Percentiles rank a stretch among this genome's conserved stretches.
These are phyloP conservation scores for Flexamia atlantica DNA, from an alignment of 2,888 invertebrate species.

Conservation along the genomic window DNA sequence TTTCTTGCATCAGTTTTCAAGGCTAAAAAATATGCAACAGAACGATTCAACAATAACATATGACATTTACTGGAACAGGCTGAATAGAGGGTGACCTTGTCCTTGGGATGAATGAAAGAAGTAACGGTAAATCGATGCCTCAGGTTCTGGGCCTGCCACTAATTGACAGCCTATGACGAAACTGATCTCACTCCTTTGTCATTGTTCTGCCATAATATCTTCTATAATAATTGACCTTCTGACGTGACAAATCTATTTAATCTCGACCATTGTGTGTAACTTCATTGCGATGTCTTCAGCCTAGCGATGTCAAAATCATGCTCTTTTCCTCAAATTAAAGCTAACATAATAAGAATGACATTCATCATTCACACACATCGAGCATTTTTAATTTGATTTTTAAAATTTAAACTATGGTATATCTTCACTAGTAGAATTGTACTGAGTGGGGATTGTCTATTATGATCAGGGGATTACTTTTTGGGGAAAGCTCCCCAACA, in stretches of 20 bases:
- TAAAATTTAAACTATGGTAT: too few species aligned
- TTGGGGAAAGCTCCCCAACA: too few species aligned
- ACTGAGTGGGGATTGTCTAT: too few species aligned
- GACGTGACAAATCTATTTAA: not conserved
- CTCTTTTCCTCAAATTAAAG: too few species aligned
- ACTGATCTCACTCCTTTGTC: not conserved
- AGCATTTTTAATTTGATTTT: too few species aligned
- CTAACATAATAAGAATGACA: too few species aligned
- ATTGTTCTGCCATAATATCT: conserved; percentile 28
- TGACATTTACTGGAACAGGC: not conserved
- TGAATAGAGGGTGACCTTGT: not conserved
- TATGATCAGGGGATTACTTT: too few species aligned
- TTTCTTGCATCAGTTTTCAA: not conserved
- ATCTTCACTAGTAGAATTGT: too few species aligned
- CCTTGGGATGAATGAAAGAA: not conserved
- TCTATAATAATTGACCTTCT: not conserved
- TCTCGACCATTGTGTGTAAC: not conserved
- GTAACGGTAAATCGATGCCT: not conserved
- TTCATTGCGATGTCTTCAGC: too few species aligned
- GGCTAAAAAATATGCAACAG: not conserved
- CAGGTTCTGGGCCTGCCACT: not conserved
- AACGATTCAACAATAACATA: conserved; percentile 1
- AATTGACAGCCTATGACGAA: not conserved
- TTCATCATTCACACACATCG: too few species aligned
- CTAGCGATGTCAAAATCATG: too few species aligned